Base-by-base conservation (phyloP, 2,113 vertebrate species). In the Copsychus sechellarum region DNA sequence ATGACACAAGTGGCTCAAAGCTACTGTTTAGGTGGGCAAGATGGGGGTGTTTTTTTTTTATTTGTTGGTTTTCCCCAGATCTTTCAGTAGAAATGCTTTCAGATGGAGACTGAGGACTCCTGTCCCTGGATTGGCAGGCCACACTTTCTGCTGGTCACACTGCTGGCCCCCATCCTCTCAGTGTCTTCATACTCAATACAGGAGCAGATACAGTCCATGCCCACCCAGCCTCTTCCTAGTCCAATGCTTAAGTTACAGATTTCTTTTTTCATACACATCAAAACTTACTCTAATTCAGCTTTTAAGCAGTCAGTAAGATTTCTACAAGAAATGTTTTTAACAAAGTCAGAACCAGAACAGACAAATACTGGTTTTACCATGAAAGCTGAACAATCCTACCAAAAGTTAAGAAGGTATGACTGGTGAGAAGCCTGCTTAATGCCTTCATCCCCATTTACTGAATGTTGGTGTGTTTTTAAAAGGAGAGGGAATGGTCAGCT, bases 121-220 rank as follows among this genome's bases (percentile, higher is more conserved):
- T 60, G 34, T 64, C 9, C 6, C 36, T 69, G 67, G n/a, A 10
- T n/a, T 93, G 34, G 48, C 48, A 34, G 43, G 43, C 21, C 19
- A 45, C 43, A 45, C 43, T 45, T 45, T 36, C 81, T 54, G 36
- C 65, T 70, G 72, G 23, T 50, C 48, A 38, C 5, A 2, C 16
- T 82, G 36, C 61, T 51, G 56, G 25, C 26, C 29, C n/a, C 20
- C 2, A 0, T 36, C 51, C 33, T 76, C 20, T 28, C 14, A 38
- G 22, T 53, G 38, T 54, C 60, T 28, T 48, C 2, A 5, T 33
- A 25, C 0, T 15, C 34, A n/a, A 0, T 15, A 12, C 0, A 0
- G 54, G 54, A 77, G 20, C 9, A 33, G 51, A n/a, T 29, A 23
- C 36, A 26, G 36, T 20, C 34, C 4, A 1, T 62, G 38, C 38